A percentile compares a stretch with the other conserved stretches of the same genome.
Evolutionary conservation across 30 jellyfish, hydroid and myxozoan genomes (phyloP).

Genomic region (Aurelia aurita complex sp. Pacific): DNA sequence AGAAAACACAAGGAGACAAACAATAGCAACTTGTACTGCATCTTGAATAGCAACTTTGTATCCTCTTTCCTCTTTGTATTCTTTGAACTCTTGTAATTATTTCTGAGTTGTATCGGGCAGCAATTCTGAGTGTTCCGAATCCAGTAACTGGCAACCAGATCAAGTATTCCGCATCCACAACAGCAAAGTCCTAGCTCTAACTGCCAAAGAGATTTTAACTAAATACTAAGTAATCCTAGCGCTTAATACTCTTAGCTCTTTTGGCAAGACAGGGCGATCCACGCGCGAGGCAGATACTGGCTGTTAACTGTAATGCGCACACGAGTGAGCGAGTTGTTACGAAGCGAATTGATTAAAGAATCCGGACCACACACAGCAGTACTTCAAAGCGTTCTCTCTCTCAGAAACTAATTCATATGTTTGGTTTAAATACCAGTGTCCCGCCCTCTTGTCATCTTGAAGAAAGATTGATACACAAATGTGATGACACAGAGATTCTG

Average conservation of each 20-base stretch:
- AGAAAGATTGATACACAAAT: constrained; percentile 64
- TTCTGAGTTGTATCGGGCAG: too few species aligned
- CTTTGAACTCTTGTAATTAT: too few species aligned
- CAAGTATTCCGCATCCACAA: too few species aligned
- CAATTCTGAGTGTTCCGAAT: too few species aligned
- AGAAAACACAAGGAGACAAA: too few species aligned
- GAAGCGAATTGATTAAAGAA: not conserved
- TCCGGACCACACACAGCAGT: constrained; percentile 73
- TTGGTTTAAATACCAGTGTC: constrained; percentile 50
- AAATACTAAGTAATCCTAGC: too few species aligned
- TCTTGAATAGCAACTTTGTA: too few species aligned
- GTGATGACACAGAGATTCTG: constrained; percentile 62
- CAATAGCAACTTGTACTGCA: too few species aligned
- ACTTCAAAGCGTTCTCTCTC: constrained; percentile 31
- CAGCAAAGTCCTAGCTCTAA: too few species aligned
- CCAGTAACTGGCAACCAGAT: too few species aligned
- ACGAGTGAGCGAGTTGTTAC: not conserved
- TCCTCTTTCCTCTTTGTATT: too few species aligned
- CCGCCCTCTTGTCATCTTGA: constrained; percentile 79
- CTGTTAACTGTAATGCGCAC: not conserved
- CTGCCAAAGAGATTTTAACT: too few species aligned
- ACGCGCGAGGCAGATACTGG: constrained; percentile 22
- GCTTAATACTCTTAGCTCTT: not conserved
- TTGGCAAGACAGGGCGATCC: constrained; percentile 16
- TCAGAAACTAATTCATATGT: constrained; percentile 56